phyloP scores from a whole-genome alignment of 64 coral and sea anemone genomes.

The Stylophora pistillata region DNA sequence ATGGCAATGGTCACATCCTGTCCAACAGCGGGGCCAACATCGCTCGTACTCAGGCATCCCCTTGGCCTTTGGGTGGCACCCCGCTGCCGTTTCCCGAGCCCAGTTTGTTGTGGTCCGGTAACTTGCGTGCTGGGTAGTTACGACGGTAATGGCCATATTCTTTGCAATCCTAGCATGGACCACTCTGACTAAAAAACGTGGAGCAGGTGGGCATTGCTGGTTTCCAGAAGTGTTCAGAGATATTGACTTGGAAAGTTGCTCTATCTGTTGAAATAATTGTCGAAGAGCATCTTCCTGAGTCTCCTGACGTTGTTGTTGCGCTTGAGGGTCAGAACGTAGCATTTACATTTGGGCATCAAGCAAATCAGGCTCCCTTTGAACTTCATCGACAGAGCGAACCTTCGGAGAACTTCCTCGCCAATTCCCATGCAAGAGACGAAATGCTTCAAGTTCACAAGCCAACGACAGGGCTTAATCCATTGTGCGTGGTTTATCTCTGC shows the following conservation, averaged over 20 bases:
- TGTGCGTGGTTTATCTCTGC: conserved; percentile 36
- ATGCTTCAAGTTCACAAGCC: conserved; percentile 30
- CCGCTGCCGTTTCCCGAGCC: too few species aligned
- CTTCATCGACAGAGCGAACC: background rate
- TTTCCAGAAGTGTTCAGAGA: background rate
- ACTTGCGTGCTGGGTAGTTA: conserved; percentile 11
- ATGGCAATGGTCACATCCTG: too few species aligned
- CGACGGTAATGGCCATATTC: conserved; percentile 26
- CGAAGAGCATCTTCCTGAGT: conserved; percentile 1
- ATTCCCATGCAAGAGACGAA: conserved; percentile 24
- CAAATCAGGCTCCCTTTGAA: background rate
- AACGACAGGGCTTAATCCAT: conserved; percentile 8
- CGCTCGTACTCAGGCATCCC: background rate
- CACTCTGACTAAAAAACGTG: background rate
- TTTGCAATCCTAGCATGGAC: conserved; percentile 27
- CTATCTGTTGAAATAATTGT: conserved; percentile 22
- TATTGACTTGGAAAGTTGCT: conserved; percentile 7
- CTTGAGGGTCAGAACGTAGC: background rate
- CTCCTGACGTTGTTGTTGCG: conserved; percentile 18
- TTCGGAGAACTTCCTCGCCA: background rate
- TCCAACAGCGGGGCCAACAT: background rate
- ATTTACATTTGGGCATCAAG: background rate
- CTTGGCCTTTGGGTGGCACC: background rate
- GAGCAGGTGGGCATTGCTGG: conserved; percentile 1
- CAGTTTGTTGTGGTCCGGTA: background rate